Conservation (phyloP, 2,888 invertebrate species). For the Zelleria hepariella region DNA sequence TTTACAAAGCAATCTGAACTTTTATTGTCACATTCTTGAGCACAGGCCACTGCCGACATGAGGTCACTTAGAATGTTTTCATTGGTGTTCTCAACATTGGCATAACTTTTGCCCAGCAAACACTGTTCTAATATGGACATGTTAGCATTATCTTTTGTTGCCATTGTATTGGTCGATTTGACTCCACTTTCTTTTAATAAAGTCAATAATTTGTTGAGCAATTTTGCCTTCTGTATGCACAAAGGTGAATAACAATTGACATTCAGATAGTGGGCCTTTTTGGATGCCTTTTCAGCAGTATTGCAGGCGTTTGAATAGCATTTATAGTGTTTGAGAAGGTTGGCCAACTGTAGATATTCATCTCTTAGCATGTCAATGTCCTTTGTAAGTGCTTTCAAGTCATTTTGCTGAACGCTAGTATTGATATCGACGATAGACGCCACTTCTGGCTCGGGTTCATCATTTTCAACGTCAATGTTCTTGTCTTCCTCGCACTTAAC, state of each 20-base stretch:
- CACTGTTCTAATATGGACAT: slow-evolving; percentile 81
- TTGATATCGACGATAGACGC: slow-evolving; percentile 32
- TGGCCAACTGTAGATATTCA: slow-evolving; percentile 78
- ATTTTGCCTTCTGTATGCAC: slow-evolving; percentile 80
- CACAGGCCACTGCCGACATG: slow-evolving; percentile 72
- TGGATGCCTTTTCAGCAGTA: slow-evolving; percentile 63
- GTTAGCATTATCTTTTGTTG: slow-evolving; percentile 66
- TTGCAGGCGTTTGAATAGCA: slow-evolving; percentile 83
- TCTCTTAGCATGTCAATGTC: slow-evolving; percentile 78
- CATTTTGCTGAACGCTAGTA: slow-evolving; percentile 57
- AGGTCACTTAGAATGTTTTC: slow-evolving; percentile 75
- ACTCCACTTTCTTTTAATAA: slow-evolving; percentile 74
- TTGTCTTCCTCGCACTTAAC: slow-evolving; percentile 67
- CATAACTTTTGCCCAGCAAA: slow-evolving; percentile 68
- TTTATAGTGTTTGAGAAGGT: slow-evolving; percentile 78
- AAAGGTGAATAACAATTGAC: slow-evolving; percentile 84
- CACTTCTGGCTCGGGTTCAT: slow-evolving; percentile 61
- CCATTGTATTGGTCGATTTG: slow-evolving; percentile 51
- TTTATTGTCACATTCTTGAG: slow-evolving; percentile 74
- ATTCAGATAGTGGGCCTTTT: slow-evolving; percentile 43
- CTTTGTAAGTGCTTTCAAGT: slow-evolving; percentile 55
- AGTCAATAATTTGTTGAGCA: slow-evolving; percentile 77
- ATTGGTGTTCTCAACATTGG: slow-evolving; percentile 41
- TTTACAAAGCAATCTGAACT: slow-evolving; percentile 56
- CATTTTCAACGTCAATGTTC: slow-evolving; percentile 72